Evolutionary conservation across 2,888 invertebrate genomes (phyloP), one percentile per base, ranked within the genome.

Genomic region (Agrenia bidenticulata): DNA sequence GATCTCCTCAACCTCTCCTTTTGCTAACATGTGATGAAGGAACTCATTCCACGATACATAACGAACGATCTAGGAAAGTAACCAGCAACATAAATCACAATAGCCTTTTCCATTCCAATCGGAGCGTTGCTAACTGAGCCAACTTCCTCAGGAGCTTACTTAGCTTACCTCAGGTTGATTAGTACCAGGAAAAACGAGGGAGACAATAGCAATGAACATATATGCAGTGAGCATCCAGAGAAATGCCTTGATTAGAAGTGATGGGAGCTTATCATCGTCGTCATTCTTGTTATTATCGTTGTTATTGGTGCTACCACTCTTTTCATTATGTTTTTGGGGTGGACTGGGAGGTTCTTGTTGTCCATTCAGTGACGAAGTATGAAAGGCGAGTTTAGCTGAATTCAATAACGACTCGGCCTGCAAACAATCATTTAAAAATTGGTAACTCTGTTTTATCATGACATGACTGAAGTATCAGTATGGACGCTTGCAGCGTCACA

Each of bases 31-130:
- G 69, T 94, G 89, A 80, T 95, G 89, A 0, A 94, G 87, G 82
- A 98, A 98, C 81, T 97, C 96, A 81, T 94, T 94, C 97, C 97
- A 98, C 0, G 94, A 92, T 1, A 94, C 89, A 79, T 89, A 91
- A 32, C 89, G 83, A n/a, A 87, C 83, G 26, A 85, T 78, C 85
- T 86, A 79, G 7, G 55, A 69, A 70, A 66, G 58, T 70, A 62
- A n/a, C n/a, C n/a, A 27, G 7, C 27, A 41, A 11, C 49, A 49
- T 17, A 45, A 55, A n/a, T n/a, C n/a, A n/a, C 49, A 49, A 54
- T 11, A 27, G 5, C 27, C 9, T 49, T 49, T 49, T n/a, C 7
- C 5, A 49, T 9, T 9, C 9, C 19, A 53, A 53, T 53, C 5
- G 23, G 17, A 53, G 9, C 13, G 7, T 5, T 15, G 9, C 24